Evolutionary conservation across 2,888 invertebrate species (phyloP), one percentile per base, ranked within the genome.

Genomic region (Chrysolina americana): DNA sequence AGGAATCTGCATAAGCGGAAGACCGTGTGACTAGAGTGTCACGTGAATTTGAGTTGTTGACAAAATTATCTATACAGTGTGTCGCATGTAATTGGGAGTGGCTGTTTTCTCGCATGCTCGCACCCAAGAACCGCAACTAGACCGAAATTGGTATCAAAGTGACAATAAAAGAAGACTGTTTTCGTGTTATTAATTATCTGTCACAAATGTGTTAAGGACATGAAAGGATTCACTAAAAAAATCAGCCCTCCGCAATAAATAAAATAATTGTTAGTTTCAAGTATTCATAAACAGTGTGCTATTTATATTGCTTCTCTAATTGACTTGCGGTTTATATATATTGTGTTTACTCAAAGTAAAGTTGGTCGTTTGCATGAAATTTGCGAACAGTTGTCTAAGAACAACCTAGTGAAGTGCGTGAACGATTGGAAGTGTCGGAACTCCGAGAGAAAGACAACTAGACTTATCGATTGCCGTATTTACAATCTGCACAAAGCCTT

Each of bases 11-110:
- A 10, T 15, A 15, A n/a, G 36, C 64, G 69, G 65, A 80, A 79
- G 76, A 78, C 77, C 82, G 80, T 79, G 80, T 82, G 82, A 81
- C 76, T 76, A 44, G 70, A 47, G 53, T 68, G 71, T 80, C 79
- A 78, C 81, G 79, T 81, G 82, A 76, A 75, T 74, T 66, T 73
- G 75, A 71, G 76, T 59, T 59, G 70, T 75, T 75, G 74, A 73
- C 73, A 73, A 75, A 71, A 69, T 73, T 53, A 66, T 63, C 64
- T 70, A 76, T 76, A 76, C 76, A 72, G 76, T 70, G 74, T 77
- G 76, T 74, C 68, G 65, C 74, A 66, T 81, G 78, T 76, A 78
- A 82, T 82, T 66, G 84, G 85, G 85, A 85, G 85, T 85, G 85
- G 85, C 83, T 82, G 80, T 81, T 80, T 77, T 79, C 79, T 79